phyloP scores from a whole-genome alignment of 1,140 invertebrate species.

The Lasioglossum baleicum region DNA sequence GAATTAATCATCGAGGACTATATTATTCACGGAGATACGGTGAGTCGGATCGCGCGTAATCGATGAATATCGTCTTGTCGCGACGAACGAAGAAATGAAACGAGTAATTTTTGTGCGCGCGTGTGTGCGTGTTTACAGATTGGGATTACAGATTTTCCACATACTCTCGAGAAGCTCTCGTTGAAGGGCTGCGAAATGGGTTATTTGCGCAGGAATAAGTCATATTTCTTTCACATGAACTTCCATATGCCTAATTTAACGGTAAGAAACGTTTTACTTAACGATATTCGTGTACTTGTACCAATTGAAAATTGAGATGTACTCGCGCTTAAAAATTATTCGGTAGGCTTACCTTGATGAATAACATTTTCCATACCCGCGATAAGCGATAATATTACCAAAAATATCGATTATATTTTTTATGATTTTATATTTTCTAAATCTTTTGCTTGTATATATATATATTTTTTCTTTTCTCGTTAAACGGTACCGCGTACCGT shows the following conservation, averaged over 20 bases:
- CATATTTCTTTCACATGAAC: slow-evolving; percentile 82
- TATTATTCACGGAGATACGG: slow-evolving; percentile 77
- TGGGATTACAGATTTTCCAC: slow-evolving; percentile 81
- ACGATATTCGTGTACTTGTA: neutral
- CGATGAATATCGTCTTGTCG: neutral
- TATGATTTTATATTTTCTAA: neutral
- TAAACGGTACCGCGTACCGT: neutral
- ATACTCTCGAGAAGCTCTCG: slow-evolving; percentile 80
- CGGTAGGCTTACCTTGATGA: slow-evolving; percentile 13
- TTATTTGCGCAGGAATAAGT: slow-evolving; percentile 78
- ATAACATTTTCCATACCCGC: slow-evolving; percentile 5
- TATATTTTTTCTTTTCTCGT: neutral
- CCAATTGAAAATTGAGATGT: slow-evolving; percentile 31
- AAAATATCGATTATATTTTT: slow-evolving; percentile 11
- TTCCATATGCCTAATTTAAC: slow-evolving; percentile 81
- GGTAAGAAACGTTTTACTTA: slow-evolving; percentile 73
- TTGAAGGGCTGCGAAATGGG: slow-evolving; percentile 81
- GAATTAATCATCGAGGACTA: slow-evolving; percentile 80
- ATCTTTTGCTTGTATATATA: neutral
- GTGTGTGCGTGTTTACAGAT: slow-evolving; percentile 70
- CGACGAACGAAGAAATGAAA: neutral
- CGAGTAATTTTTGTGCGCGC: slow-evolving; percentile 26
- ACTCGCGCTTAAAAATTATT: slow-evolving; percentile 17
- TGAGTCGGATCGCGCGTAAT: slow-evolving; percentile 54
- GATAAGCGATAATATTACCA: neutral